phyloP scores from a whole-genome alignment of 2,888 invertebrate species.

The Emmelina monodactyla region DNA sequence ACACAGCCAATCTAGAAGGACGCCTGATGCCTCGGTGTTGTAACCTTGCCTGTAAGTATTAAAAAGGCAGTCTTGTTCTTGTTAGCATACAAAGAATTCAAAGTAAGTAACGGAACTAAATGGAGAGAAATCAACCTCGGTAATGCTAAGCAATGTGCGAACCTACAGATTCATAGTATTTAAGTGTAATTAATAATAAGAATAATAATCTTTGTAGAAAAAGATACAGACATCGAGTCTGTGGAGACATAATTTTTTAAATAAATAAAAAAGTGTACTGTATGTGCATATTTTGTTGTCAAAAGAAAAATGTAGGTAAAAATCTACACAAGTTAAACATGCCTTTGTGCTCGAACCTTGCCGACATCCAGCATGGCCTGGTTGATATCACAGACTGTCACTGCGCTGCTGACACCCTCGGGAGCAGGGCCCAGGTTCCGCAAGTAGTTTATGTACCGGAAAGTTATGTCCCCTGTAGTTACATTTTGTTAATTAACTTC shows the following conservation, averaged over 20 bases:
- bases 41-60: conserved; percentile 61
- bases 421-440: conserved; percentile 40
- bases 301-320: too few species aligned
- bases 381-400: conserved; percentile 91
- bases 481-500: too few species aligned
- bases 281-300: too few species aligned
- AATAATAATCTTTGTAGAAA: too few species aligned
- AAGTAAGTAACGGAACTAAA: too few species aligned
- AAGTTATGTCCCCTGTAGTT: conserved; percentile 86
- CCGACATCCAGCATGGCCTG: conserved; percentile 95
- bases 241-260: too few species aligned
- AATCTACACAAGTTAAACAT: too few species aligned
- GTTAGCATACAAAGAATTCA: too few species aligned
- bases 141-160: neutral
- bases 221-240: too few species aligned
- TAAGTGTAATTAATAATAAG: neutral
- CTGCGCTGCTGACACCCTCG: conserved; percentile 62
- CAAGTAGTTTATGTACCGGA: conserved; percentile 81
- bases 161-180: too few species aligned
- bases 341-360: conserved; percentile 71
- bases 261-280: too few species aligned
- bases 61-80: too few species aligned
- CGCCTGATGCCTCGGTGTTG: conserved; percentile 44
- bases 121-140: neutral
- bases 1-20: conserved; percentile 72